Conservation (phyloP, 2,797 vertebrate species). For the Phataginus tricuspis region DNA sequence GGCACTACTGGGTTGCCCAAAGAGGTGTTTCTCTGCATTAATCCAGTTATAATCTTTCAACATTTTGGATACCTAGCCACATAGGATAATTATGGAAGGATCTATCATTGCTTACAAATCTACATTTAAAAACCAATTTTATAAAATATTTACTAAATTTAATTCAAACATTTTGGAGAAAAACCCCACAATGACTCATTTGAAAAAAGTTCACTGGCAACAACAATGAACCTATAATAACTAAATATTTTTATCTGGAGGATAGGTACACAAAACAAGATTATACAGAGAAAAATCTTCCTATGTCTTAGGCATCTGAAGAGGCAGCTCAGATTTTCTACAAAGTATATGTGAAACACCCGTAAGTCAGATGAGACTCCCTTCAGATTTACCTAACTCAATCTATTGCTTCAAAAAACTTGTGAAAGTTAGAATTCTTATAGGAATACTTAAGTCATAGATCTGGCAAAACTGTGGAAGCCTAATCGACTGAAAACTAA, state of each 20-base stretch:
- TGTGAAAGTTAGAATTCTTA: background rate
- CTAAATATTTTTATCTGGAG: background rate
- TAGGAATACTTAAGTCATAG: background rate
- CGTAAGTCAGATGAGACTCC: background rate
- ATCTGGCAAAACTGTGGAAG: constrained; percentile 22
- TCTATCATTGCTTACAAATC: background rate
- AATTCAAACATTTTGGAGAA: background rate
- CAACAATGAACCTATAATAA: background rate
- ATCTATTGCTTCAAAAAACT: constrained; percentile 14
- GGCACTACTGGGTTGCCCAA: constrained; percentile 93
- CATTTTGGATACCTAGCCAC: constrained; percentile 92
- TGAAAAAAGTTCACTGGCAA: background rate
- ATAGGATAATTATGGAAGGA: background rate
- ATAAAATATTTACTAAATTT: constrained; percentile 48
- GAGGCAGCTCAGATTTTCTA: background rate
- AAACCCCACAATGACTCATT: background rate
- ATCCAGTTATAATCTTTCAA: constrained; percentile 95
- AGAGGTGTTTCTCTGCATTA: constrained; percentile 91
- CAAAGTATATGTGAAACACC: background rate
- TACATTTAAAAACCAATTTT: background rate
- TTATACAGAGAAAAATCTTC: background rate
- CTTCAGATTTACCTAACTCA: constrained; percentile 21
- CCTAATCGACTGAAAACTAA: background rate
- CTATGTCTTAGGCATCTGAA: background rate
- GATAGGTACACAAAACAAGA: background rate